A percentile compares a stretch with the other conserved stretches of the same genome.
Conservation (phyloP, 2,888 invertebrate species). For the Tuta absoluta region DNA sequence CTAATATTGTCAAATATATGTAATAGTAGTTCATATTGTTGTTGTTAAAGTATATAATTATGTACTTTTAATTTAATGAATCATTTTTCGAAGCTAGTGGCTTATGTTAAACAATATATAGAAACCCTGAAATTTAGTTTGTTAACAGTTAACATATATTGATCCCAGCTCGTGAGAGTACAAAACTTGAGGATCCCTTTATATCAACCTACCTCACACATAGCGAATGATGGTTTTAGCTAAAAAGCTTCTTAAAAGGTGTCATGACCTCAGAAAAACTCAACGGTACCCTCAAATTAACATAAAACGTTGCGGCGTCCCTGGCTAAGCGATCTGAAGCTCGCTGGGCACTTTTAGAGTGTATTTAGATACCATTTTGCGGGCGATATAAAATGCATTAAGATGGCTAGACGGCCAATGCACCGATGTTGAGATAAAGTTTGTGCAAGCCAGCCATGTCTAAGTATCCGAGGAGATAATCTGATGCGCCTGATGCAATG, state of each 20-base stretch:
- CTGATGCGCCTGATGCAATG: too few species aligned
- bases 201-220: neutral
- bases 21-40: too few species aligned
- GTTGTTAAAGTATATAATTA: too few species aligned
- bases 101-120: too few species aligned
- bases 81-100: too few species aligned
- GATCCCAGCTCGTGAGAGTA: too few species aligned
- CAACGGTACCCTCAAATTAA: constrained; percentile 33
- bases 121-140: too few species aligned
- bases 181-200: too few species aligned
- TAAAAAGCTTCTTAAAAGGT: constrained; percentile 15
- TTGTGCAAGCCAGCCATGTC: neutral
- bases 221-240: neutral
- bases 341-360: neutral
- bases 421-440: neutral
- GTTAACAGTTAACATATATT: too few species aligned
- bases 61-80: too few species aligned
- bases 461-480: too few species aligned
- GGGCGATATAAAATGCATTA: neutral
- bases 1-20: too few species aligned
- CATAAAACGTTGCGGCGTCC: constrained; percentile 34
- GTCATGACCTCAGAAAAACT: constrained; percentile 13
- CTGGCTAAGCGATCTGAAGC: neutral
- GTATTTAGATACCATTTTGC: constrained; percentile 1
- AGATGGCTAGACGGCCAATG: neutral